Conservation (phyloP, 2,888 invertebrate species). For the Phengaris alcon region DNA sequence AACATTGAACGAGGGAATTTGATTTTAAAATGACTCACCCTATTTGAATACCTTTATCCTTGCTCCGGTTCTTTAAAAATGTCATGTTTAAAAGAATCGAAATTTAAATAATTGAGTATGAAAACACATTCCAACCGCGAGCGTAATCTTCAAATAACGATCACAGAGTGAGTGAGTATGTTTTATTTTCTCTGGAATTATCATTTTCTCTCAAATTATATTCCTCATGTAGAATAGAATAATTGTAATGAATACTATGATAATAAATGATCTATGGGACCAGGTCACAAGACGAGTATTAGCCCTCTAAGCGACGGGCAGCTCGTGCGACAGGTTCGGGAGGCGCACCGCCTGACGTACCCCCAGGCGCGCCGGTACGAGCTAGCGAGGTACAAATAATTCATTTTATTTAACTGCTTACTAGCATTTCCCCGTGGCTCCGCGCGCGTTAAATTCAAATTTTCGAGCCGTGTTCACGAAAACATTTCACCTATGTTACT, state of each 20-base stretch:
- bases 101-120: slow-evolving; percentile 16
- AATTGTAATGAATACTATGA: not conserved
- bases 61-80: slow-evolving; percentile 1
- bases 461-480: no score
- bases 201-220: not conserved
- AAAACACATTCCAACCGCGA: not conserved
- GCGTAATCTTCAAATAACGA: not conserved
- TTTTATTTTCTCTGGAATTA: slow-evolving; percentile 7
- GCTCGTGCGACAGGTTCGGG: slow-evolving; percentile 61
- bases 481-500: no score
- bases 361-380: slow-evolving; percentile 52
- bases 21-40: not conserved
- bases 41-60: slow-evolving; percentile 18
- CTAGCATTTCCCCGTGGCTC: no score
- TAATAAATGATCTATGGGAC: slow-evolving; percentile 29
- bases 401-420: not conserved
- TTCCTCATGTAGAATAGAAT: not conserved
- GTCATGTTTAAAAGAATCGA: slow-evolving; percentile 2
- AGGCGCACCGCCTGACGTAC: slow-evolving; percentile 58
- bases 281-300: slow-evolving; percentile 68
- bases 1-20: not conserved
- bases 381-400: slow-evolving; percentile 48
- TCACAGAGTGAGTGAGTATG: slow-evolving; percentile 38
- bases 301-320: slow-evolving; percentile 65
- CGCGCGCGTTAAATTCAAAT: no score